These are phyloP conservation scores for Elysia crispata DNA, from an alignment of 2,888 invertebrate species.

Conservation along the genomic window DNA sequence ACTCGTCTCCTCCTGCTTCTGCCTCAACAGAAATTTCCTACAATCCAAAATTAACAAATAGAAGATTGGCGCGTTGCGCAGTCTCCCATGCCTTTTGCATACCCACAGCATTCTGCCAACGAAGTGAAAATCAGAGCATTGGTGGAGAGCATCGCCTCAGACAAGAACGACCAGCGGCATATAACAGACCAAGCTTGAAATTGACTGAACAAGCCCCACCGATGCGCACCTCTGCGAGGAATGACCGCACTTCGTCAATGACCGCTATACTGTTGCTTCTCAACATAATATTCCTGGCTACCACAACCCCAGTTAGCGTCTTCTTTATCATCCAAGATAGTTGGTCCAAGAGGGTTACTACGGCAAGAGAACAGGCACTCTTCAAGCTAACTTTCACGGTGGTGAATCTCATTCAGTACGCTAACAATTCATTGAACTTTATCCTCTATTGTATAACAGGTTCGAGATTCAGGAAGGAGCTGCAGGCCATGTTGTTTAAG, in stretches of 20 bases:
- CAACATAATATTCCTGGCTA: constrained; percentile 62
- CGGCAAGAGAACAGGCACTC: neutral
- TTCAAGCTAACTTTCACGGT: neutral
- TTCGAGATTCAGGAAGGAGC: constrained; percentile 62
- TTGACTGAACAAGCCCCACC: neutral
- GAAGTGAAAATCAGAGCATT: neutral
- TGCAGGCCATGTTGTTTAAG: constrained; percentile 55
- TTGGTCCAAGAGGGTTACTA: constrained; percentile 38
- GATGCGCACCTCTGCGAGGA: neutral
- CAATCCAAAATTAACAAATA: neutral
- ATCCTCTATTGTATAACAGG: constrained; percentile 68
- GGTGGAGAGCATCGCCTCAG: neutral
- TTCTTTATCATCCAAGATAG: constrained; percentile 56
- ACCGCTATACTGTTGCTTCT: constrained; percentile 62
- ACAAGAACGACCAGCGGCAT: neutral
- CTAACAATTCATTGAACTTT: constrained; percentile 63
- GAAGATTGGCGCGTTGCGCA: neutral
- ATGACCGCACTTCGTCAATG: constrained; percentile 59
- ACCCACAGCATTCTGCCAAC: constrained; percentile 31
- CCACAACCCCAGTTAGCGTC: constrained; percentile 61
- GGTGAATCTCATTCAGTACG: constrained; percentile 38
- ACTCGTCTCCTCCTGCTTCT: neutral
- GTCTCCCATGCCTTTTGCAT: too few relatives aligned
- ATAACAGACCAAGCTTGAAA: neutral
- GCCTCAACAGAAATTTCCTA: neutral